These are phyloP conservation scores for Osmerus eperlanus DNA, from an alignment of 2,113 vertebrate genomes.

Conservation along the genomic window DNA sequence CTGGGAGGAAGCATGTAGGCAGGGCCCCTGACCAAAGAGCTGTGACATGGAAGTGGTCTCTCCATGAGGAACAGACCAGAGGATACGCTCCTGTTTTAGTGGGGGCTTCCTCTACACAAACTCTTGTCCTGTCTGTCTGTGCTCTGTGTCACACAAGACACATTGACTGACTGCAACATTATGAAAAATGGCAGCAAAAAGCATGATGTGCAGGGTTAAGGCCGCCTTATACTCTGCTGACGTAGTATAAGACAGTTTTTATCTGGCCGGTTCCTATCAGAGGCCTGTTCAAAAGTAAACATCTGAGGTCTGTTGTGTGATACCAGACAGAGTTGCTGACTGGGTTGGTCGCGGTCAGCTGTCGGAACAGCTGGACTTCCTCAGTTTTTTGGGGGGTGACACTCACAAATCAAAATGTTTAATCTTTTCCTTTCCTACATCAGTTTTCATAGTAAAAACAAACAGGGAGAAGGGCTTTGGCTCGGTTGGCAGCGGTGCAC, in stretches of 20 bases:
- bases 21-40: slow-evolving; percentile 44
- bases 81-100: slow-evolving; percentile 67
- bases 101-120: slow-evolving; percentile 61
- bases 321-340: neutral
- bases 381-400: slow-evolving; percentile 12
- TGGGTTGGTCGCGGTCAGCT: neutral
- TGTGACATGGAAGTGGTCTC: slow-evolving; percentile 64
- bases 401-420: slow-evolving; percentile 9
- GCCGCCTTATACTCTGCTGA: neutral
- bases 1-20: slow-evolving; percentile 63
- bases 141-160: slow-evolving; percentile 34
- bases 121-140: slow-evolving; percentile 47
- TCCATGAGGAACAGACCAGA: slow-evolving; percentile 52
- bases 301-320: slow-evolving; percentile 4
- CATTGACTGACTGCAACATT: slow-evolving; percentile 7
- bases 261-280: neutral
- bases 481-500: slow-evolving; percentile 30
- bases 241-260: neutral
- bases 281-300: neutral
- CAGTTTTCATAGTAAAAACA: slow-evolving; percentile 13
- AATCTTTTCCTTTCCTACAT: slow-evolving; percentile 16
- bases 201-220: neutral
- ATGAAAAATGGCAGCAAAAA: no score
- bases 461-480: slow-evolving; percentile 19
- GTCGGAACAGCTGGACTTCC: slow-evolving; percentile 37